Conservation (phyloP, 2,797 vertebrate species). For the Meriones psammophilus region DNA sequence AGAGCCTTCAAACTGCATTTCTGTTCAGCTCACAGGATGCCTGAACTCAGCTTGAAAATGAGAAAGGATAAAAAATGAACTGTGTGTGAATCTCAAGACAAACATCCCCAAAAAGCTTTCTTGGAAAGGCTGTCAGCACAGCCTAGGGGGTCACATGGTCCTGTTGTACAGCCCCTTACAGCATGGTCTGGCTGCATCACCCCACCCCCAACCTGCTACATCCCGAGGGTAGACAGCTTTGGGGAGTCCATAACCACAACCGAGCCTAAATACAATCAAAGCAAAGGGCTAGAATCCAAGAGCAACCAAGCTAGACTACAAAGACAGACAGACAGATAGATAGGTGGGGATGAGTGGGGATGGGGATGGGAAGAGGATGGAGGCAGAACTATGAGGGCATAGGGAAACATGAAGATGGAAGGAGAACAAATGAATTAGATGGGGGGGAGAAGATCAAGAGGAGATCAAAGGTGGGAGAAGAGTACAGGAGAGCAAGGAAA, state of each 20-base stretch:
- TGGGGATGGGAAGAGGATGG: neutral
- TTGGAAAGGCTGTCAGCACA: neutral
- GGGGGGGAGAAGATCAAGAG: neutral
- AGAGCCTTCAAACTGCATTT: neutral
- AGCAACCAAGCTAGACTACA: neutral
- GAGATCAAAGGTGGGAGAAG: neutral
- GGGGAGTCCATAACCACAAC: neutral
- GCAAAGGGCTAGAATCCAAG: neutral
- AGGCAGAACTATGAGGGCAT: neutral
- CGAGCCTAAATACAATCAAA: neutral
- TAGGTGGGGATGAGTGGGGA: too few relatives aligned
- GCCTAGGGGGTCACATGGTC: neutral
- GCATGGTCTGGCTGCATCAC: neutral
- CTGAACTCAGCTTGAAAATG: neutral
- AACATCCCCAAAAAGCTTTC: neutral
- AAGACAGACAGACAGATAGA: too few relatives aligned
- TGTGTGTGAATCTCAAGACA: neutral
- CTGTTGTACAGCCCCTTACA: neutral
- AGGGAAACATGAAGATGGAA: neutral
- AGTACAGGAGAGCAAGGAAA: neutral
- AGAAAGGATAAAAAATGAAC: neutral
- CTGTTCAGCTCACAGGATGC: neutral
- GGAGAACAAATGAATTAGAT: neutral
- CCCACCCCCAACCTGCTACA: neutral
- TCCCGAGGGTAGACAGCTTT: neutral